Base-by-base conservation (phyloP, 2,113 vertebrate genomes). In the Pachycephala philippinensis region DNA sequence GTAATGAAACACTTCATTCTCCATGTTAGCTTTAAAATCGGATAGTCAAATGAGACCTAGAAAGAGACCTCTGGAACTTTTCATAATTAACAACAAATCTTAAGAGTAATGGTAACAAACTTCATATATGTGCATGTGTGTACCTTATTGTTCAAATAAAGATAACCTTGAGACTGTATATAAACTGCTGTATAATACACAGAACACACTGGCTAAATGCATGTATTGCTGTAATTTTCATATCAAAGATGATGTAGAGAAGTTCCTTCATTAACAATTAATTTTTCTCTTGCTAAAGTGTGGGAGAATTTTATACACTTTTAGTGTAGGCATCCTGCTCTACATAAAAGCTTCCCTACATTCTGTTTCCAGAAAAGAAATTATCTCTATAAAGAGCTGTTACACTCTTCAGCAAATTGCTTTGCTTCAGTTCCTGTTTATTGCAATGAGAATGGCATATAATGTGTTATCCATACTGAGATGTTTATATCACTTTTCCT, bases 21-120 rank as follows among this genome's bases (percentile, higher is more conserved):
- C 6, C 16, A 1, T 57, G 5, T 24, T 77, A 2, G 26, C 78
- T 76, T 78, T 23, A 70, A 72, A 91, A 49, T 50, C 0, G 0
- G 4, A 7, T 89, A 3, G 45, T 65, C 75, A 81, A 30, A 13
- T 12, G 13, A 56, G 10, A 70, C 18, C 15, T 74, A 44, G 53
- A 77, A 64, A 63, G 26, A 60, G 12, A 37, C 7, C 4, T 64
- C 28, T 70, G 47, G 74, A 65, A n/a, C 6, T 18, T 68, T 30
- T 76, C 52, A 2, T 70, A 65, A 61, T 33, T 22, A 56, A 30
- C 8, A 31, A 8, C 0, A 1, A 59, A 45, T 44, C 42, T 61
- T 74, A 60, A 44, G 26, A 22, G 35, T 60, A 81, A 57, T 53
- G 13, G 31, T 70, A 52, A 60, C 22, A 76, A 72, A 72, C 11